Evolutionary conservation across 2,797 vertebrate species (phyloP).

Genomic region (Channa striata): DNA sequence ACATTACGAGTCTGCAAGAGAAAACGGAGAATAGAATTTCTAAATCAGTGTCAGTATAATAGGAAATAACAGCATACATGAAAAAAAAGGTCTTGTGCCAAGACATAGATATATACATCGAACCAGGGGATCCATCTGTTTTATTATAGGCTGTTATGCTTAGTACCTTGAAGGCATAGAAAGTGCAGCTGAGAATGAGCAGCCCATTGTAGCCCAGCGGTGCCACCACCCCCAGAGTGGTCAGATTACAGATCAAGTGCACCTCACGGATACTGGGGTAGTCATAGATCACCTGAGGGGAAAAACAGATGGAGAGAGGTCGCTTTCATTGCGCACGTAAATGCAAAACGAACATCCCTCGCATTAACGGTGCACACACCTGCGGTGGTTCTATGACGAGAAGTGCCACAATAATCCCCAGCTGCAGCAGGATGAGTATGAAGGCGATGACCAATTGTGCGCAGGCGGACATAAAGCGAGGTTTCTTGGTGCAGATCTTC

Average conservation of each 20-base stretch:
- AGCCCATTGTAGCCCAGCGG: slow-evolving; percentile 97
- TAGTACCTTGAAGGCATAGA: slow-evolving; percentile 95
- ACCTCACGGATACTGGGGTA: slow-evolving; percentile 97
- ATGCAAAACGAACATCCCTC: slow-evolving; percentile 9
- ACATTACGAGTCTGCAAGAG: slow-evolving; percentile 91
- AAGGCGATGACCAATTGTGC: slow-evolving; percentile 97
- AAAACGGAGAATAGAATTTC: slow-evolving; percentile 1
- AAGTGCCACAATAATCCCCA: slow-evolving; percentile 96
- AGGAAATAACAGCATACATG: not conserved
- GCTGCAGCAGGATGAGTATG: slow-evolving; percentile 94
- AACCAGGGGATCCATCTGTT: not conserved
- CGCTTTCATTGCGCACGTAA: slow-evolving; percentile 1
- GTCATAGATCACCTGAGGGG: slow-evolving; percentile 91
- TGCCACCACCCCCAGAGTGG: slow-evolving; percentile 95
- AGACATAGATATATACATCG: not conserved
- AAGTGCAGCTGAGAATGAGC: slow-evolving; percentile 98
- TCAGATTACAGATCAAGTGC: slow-evolving; percentile 97
- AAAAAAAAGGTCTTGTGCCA: not conserved
- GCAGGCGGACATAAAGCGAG: slow-evolving; percentile 99
- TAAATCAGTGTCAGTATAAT: not conserved
- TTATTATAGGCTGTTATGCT: not conserved
- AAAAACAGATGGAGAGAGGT: slow-evolving; percentile 8
- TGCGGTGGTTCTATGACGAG: slow-evolving; percentile 97
- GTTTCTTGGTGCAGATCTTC: slow-evolving; percentile 99
- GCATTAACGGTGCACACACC: slow-evolving; percentile 66